Evolutionary conservation across 2,888 invertebrate species (phyloP).

Genomic region (Cylloceria caligata): DNA sequence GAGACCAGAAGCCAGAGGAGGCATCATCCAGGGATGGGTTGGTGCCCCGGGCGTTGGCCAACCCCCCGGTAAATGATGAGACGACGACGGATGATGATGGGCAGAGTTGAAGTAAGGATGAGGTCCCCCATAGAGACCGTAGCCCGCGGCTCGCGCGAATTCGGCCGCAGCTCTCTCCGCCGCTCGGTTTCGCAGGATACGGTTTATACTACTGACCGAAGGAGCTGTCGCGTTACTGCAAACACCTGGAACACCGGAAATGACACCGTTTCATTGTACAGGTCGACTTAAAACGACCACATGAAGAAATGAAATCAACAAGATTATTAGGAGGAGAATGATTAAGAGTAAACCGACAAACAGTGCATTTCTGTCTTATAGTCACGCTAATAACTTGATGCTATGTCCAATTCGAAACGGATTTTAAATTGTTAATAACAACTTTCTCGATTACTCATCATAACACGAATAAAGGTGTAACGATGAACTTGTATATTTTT

Average conservation of each 20-base stretch:
- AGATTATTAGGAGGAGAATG: neutral
- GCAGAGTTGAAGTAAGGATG: conserved; percentile 89
- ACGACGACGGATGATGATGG: conserved; percentile 86
- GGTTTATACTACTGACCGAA: conserved; percentile 98
- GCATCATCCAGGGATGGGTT: conserved; percentile 81
- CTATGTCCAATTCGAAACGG: neutral
- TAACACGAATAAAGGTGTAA: neutral
- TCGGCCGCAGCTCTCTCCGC: conserved; percentile 98
- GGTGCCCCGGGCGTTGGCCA: conserved; percentile 84
- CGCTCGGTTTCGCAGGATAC: conserved; percentile 97
- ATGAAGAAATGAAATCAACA: neutral
- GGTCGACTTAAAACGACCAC: neutral
- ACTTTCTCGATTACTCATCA: neutral
- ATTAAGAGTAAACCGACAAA: neutral
- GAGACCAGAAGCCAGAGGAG: conserved; percentile 80
- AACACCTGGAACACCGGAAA: conserved; percentile 88
- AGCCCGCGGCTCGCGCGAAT: conserved; percentile 96
- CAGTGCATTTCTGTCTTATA: neutral
- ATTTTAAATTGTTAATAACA: neutral
- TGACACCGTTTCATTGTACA: neutral
- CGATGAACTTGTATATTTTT: neutral
- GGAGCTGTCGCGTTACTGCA: conserved; percentile 98
- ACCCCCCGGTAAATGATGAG: conserved; percentile 87
- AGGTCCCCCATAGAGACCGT: conserved; percentile 90
- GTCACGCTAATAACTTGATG: neutral